Evolutionary conservation across 2,888 invertebrate species (phyloP), one percentile per base, ranked within the genome.

Genomic region (Meiosimyza platycephala): DNA sequence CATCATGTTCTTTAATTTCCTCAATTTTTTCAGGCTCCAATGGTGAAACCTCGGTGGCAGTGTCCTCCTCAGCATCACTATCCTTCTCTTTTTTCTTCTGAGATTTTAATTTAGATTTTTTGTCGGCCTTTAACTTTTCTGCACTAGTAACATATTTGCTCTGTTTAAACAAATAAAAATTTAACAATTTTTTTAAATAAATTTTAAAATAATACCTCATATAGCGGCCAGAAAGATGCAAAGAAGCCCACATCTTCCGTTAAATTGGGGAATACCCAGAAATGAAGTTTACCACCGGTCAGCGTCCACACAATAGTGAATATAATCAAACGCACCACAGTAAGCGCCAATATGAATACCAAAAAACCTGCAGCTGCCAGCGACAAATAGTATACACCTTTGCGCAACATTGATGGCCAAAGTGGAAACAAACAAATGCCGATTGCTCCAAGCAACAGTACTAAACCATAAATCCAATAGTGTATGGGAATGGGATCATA

Each of bases 241-340:
- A 99, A 94, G 90, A 99, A 97, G 69, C 99, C 98, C 47, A 99
- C 99, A 85, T 99, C 99, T 88, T 99, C 99, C 0, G 98, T 98
- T 59, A 99, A 90, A 89, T 99, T 99, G n/a, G 99, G 99, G 81
- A 99, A 90, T 77, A 99, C 91, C 99, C 99, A 99, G 78, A 99
- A 90, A 85, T 98, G 97, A 86, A 98, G 95, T 81, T 94, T 91
- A 6, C 98, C 95, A 74, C 95, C 89, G 0, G 97, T 95, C 16
- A 94, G 80, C 12, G 93, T 85, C 98, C 98, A 99, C 22, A 99
- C 92, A 11, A 94, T 83, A 79, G 95, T 95, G 89, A 99, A 99
- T 67, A 99, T 90, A 72, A 99, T 92, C 76, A 96, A 90, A 70
- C 99, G 93, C 28, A 98, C 89, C 33, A 98, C 92, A 16, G 96